Evolutionary conservation across 1,140 invertebrate species (phyloP).

Genomic region (Cepaea nemoralis): DNA sequence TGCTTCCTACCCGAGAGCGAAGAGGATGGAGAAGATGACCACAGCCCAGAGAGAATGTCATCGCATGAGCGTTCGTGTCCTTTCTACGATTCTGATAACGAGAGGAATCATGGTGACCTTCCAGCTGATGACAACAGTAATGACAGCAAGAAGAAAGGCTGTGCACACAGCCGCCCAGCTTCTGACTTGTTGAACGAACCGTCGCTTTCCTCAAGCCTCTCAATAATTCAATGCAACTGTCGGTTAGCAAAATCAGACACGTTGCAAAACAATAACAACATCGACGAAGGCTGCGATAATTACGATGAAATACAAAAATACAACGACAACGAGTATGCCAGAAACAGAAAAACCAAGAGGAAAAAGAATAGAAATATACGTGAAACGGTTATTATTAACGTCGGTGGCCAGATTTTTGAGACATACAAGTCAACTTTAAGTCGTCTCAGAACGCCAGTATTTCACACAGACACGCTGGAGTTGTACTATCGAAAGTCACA

Average conservation of each 20-base stretch:
- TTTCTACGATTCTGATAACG: background rate
- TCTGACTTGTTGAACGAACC: background rate
- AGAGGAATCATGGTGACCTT: background rate
- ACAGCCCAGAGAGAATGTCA: background rate
- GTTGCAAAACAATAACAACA: conserved; percentile 10
- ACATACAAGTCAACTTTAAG: conserved; percentile 61
- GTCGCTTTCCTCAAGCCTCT: background rate
- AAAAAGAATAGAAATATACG: conserved; percentile 30
- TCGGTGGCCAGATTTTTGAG: conserved; percentile 65
- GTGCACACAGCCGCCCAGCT: background rate
- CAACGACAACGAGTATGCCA: background rate
- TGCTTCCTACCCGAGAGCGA: conserved; percentile 20
- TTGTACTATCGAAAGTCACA: conserved; percentile 77
- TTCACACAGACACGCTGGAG: conserved; percentile 57
- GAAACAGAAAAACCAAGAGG: background rate
- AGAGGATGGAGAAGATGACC: background rate
- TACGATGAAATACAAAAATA: background rate
- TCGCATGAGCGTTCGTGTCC: background rate
- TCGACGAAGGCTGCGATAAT: conserved; percentile 28
- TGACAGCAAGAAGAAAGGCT: background rate
- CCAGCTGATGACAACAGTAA: background rate
- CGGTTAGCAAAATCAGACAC: conserved; percentile 1
- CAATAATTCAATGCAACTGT: background rate
- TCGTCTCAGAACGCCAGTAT: conserved; percentile 57
- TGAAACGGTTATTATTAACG: conserved; percentile 63